A percentile compares a stretch with the other conserved stretches of the same genome.
These are phyloP conservation scores for Subanguina moxae DNA, from an alignment of 1,140 invertebrate species.

Conservation along the genomic window DNA sequence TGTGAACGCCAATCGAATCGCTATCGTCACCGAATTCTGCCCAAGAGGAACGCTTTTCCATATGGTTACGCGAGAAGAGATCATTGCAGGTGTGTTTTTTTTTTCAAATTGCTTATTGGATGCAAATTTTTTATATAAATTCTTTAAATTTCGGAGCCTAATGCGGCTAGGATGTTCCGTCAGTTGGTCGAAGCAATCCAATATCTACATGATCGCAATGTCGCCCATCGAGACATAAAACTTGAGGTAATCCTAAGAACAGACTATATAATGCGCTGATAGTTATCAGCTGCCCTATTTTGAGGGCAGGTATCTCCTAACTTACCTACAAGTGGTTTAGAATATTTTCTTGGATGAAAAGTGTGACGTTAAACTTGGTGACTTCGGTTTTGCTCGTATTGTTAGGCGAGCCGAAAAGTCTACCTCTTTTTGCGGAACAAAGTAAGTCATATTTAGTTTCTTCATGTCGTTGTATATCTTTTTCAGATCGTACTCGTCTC, in stretches of 20 bases:
- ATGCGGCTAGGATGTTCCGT: slow-evolving; percentile 9
- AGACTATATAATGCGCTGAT: too few species aligned
- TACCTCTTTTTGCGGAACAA: slow-evolving; percentile 18
- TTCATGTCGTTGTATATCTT: not conserved
- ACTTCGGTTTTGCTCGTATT: slow-evolving; percentile 70
- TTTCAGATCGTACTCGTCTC: slow-evolving; percentile 14
- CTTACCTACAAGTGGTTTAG: slow-evolving; percentile 9
- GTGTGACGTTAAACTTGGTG: slow-evolving; percentile 96
- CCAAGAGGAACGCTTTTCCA: slow-evolving; percentile 15
- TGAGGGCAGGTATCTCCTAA: not conserved
- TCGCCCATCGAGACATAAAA: slow-evolving; percentile 12
- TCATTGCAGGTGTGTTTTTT: not conserved
- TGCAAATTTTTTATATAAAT: too few species aligned
- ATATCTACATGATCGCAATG: slow-evolving; percentile 10
- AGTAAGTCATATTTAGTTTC: not conserved
- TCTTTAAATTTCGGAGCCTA: too few species aligned
- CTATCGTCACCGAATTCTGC: slow-evolving; percentile 19
- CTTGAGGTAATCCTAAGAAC: not conserved
- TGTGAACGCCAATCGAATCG: slow-evolving; percentile 9
- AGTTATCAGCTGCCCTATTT: too few species aligned
- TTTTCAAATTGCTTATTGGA: too few species aligned
- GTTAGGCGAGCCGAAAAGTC: not conserved
- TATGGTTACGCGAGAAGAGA: slow-evolving; percentile 2
- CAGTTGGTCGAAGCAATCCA: slow-evolving; percentile 22
- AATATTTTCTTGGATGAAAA: slow-evolving; percentile 94